Evolutionary conservation across 1,140 invertebrate genomes (phyloP), one percentile per base, ranked within the genome.

Genomic region (Physella acuta): DNA sequence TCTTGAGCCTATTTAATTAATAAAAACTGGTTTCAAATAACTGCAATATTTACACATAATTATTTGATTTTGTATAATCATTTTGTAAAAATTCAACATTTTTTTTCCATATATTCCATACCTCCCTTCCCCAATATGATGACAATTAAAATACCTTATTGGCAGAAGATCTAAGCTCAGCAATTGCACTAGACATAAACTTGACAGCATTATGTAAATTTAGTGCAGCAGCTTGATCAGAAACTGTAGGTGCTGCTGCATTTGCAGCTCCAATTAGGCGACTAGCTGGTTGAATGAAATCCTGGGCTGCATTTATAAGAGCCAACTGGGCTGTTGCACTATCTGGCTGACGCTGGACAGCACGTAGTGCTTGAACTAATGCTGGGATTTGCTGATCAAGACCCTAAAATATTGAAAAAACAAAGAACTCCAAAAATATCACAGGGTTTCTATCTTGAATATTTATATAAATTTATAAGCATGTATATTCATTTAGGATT

Each of bases 261-360:
- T 93, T 89, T 0, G 92, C 90, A 0, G 93, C 81, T 44, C 83
- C 80, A 5, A 94, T 89, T 65, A 95, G 88, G 89, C 88, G 4
- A 88, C 88, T 59, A 88, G 90, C 28, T 89, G 90, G 82, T 85
- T 87, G 91, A 24, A 95, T 85, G 81, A 96, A 94, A 61, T 92
- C 90, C 79, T 97, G 93, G 11, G 92, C 91, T 2, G 93, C 90
- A 73, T 93, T 93, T 73, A 97, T 94, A 0, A 97, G 87, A 76
- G 91, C 90, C 2, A 94, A 83, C 79, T 95, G 92, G 0, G 91
- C 89, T 36, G 90, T 89, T 2, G 91, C 88, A 82, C 90, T 90
- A 68, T 91, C 90, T 3, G 92, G 90, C 71, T 90, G 88, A 24
- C 88, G 87, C 31, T 90, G 87, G 0, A 90, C 91, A 0, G 88